Evolutionary conservation across 2,888 invertebrate genomes (phyloP), one percentile per base, ranked within the genome.

Genomic region (Drosophila crucigera): DNA sequence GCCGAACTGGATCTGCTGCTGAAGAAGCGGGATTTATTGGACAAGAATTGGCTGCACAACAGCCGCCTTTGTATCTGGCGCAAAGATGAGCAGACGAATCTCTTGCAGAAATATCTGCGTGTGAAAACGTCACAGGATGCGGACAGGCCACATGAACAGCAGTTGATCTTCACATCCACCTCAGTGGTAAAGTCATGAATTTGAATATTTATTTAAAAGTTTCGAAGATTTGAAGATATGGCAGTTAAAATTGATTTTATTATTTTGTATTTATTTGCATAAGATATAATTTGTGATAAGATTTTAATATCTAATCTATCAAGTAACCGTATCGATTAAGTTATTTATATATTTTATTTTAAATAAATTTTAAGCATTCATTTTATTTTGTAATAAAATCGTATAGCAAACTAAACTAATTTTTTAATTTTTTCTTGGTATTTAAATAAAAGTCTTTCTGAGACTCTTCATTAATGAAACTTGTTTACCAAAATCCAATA

Each of bases 101-200:
- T 94, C 19, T 78, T 93, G 75, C 93, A 93, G 41, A 93, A 93
- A 70, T 93, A 93, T 73, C 90, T 94, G 52, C 87, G 93, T 22
- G 91, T 93, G 0, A 93, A 92, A 73, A 92, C 80, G 0, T 54
- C 73, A 5, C 64, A 56, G 54, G 78, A 80, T 53, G 70, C 62
- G 37, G 77, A 65, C 43, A 69, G 59, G 10, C 58, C 91, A 3
- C 80, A 88, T 19, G 89, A 90, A 19, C 91, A 92, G 14, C 91
- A 93, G 60, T 89, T 93, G 49, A 80, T 93, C 1, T 93, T 93
- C 63, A 93, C 93, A 9, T 93, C 93, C 61, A 93, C 93, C 49
- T 93, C 94, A 4, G 93, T 94, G 92, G 93, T 93, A 76, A 91
- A 91, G 11, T 16, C 11, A 43, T 43, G 4, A 10, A 19, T 22